Percentiles rank a stretch among this genome's conserved stretches.
These are phyloP conservation scores for Troides oblongomaculatus DNA, from an alignment of 2,888 invertebrate species.

Conservation along the genomic window DNA sequence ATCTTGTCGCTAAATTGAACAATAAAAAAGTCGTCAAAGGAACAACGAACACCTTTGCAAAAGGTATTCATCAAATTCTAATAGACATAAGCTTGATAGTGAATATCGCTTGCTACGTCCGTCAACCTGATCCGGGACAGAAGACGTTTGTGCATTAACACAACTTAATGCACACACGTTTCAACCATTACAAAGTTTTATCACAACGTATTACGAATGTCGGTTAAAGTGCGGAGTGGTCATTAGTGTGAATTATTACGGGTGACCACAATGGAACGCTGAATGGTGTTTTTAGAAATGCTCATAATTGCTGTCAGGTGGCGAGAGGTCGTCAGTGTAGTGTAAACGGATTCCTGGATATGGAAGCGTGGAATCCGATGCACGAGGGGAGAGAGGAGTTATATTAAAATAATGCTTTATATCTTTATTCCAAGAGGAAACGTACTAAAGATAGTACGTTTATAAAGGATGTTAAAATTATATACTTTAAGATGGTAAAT, in stretches of 20 bases:
- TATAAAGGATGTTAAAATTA: neutral
- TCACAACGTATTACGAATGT: constrained; percentile 15
- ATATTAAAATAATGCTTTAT: constrained; percentile 2
- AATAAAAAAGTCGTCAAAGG: too few species aligned
- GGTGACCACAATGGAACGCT: constrained; percentile 21
- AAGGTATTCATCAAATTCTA: too few species aligned
- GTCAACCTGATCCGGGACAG: neutral
- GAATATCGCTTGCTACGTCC: too few species aligned
- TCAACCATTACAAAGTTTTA: constrained; percentile 17
- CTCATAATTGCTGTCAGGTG: constrained; percentile 26
- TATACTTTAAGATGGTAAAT: neutral
- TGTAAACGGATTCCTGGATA: constrained; percentile 19
- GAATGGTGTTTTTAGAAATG: constrained; percentile 24
- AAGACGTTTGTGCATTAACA: neutral
- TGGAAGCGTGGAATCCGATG: neutral
- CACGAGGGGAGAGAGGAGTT: neutral
- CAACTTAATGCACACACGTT: constrained; percentile 19
- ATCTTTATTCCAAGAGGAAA: neutral
- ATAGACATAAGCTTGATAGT: too few species aligned
- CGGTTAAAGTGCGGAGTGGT: constrained; percentile 20
- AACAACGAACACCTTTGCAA: too few species aligned
- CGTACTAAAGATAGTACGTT: neutral
- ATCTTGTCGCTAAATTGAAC: too few species aligned
- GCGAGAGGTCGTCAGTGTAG: constrained; percentile 3
- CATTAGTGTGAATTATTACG: constrained; percentile 28